Evolutionary conservation across 2,113 vertebrate species (phyloP).

Genomic region (Crypturellus undulatus): DNA sequence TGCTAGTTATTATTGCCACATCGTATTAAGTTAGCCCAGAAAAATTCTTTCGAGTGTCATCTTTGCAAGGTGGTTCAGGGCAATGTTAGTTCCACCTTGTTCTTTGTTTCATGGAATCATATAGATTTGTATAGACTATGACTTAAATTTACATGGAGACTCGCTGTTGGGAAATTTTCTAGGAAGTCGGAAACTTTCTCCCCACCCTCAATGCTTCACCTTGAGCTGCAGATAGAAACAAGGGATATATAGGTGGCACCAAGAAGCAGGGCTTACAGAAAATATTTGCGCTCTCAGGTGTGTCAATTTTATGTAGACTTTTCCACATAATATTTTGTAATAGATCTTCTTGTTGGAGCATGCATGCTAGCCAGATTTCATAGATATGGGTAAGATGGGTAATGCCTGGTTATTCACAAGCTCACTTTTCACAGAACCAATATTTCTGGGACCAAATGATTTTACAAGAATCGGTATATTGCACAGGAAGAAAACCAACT

Average conservation of each 20-base stretch:
- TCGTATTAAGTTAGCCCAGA: neutral
- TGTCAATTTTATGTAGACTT: constrained; percentile 56
- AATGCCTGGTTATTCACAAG: neutral
- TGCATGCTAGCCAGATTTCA: neutral
- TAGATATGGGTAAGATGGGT: neutral
- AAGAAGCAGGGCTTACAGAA: neutral
- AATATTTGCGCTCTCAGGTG: neutral
- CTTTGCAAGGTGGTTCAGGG: constrained; percentile 9
- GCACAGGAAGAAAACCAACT: constrained; percentile 9
- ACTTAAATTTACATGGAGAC: neutral
- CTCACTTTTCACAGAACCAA: constrained; percentile 22
- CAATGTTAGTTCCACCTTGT: constrained; percentile 38
- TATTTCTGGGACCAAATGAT: neutral
- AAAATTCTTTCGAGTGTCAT: neutral
- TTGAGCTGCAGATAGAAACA: constrained; percentile 13
- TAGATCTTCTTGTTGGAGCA: constrained; percentile 38
- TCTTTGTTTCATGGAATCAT: constrained; percentile 11
- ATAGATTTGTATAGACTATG: neutral
- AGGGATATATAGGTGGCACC: neutral
- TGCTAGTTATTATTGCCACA: neutral
- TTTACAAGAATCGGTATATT: neutral
- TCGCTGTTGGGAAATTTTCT: constrained; percentile 16
- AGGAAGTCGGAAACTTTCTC: neutral
- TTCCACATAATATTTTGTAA: constrained; percentile 47
- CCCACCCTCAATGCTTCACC: neutral